A percentile compares a stretch with the other conserved stretches of the same genome.
These are phyloP conservation scores for Mesoclemmys tuberculata DNA, from an alignment of 2,113 vertebrate genomes.

Conservation along the genomic window DNA sequence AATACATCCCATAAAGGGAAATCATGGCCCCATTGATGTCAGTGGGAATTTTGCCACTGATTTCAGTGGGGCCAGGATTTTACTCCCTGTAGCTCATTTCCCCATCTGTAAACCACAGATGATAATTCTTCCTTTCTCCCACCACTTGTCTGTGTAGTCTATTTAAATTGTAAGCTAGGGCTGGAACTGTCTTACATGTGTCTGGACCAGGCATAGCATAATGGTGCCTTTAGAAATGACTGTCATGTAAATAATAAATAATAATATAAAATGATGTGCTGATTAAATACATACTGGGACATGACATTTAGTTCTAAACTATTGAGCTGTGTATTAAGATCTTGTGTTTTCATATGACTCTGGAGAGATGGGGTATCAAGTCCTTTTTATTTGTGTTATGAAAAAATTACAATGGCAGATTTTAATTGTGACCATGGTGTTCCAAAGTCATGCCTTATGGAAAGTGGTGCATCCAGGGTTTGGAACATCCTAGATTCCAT, in stretches of 20 bases:
- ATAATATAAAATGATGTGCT: background rate
- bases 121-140: background rate
- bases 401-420: background rate
- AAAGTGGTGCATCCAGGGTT: background rate
- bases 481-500: background rate
- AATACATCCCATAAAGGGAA: background rate
- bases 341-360: background rate
- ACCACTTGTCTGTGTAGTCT: accelerated
- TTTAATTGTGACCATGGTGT: background rate
- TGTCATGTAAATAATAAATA: accelerated
- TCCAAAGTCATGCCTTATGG: background rate
- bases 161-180: background rate
- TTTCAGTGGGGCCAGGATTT: background rate
- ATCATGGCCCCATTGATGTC: accelerated
- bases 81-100: accelerated
- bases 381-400: background rate
- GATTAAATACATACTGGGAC: background rate
- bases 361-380: background rate
- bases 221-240: background rate
- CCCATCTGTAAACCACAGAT: accelerated
- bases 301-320: background rate
- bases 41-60: background rate
- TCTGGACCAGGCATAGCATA: accelerated
- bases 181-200: background rate
- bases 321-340: background rate